Base-by-base conservation (phyloP, 2,888 invertebrate species). In the Sericinus montela region DNA sequence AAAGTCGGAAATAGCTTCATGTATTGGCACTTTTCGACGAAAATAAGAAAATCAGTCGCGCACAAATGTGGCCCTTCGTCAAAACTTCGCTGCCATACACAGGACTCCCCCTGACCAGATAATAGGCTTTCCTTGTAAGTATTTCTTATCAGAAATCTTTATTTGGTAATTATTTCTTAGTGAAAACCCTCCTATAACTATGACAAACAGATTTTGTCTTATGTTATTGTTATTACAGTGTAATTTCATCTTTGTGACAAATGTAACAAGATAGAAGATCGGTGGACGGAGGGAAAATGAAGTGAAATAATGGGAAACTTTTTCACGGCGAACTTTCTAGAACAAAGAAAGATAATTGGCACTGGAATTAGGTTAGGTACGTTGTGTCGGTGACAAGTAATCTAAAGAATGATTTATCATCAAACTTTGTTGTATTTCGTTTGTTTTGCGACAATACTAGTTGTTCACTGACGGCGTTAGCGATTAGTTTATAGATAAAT, bases 131-230 rank as follows among this genome's bases (percentile, higher is more conserved):
- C 59, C 59, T 50, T 62, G 66, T 65, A 62, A 54, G 45, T 42
- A 62, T 61, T 59, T 58, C 63, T 59, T 67, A 67, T 67, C 67
- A 59, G 54, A 61, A 58, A 70, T 70, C 64, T 67, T 65, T 70
- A 67, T 65, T 62, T 55, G 60, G 62, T 65, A 67, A 69, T 69
- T 65, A 67, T 68, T 65, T 64, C 62, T 62, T 54, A 62, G 61
- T 57, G 62, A 62, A 62, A 59, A 62, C 54, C 57, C 52, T 40
- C 56, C 53, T 35, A 54, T 52, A 55, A 60, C 62, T 67, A 67
- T 66, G 67, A 69, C 69, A 68, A 68, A 68, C 65, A 66, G 67
- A 64, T 68, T n/a, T 69, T 69, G 64, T 67, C 59, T 65, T 59
- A 56, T 55, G 56, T 44, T 52, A 46, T 41, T 45, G 43, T 53